A percentile compares a stretch with the other conserved stretches of the same genome.
phyloP scores from a whole-genome alignment of 2,888 invertebrate genomes.

The Trissolcus japonicus region DNA sequence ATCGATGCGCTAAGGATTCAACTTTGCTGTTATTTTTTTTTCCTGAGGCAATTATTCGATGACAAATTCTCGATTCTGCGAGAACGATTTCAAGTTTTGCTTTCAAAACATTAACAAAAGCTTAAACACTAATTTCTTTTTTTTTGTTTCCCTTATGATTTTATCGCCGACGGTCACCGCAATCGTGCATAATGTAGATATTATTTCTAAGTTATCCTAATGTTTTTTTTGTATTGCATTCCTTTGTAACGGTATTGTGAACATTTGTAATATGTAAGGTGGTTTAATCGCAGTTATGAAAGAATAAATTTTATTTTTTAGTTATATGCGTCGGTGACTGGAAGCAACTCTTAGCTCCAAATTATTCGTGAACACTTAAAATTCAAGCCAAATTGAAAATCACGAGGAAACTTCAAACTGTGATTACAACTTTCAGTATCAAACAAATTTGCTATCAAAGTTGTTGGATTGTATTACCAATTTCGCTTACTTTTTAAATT shows the following conservation, averaged over 20 bases:
- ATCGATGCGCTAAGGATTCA: slow-evolving; percentile 14
- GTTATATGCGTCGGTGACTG: slow-evolving; percentile 50
- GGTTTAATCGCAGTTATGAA: slow-evolving; percentile 40
- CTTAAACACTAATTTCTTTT: slow-evolving; percentile 1
- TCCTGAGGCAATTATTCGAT: slow-evolving; percentile 44
- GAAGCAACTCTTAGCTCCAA: slow-evolving; percentile 22
- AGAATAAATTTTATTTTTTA: slow-evolving; percentile 44
- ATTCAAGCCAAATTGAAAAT: slow-evolving; percentile 12
- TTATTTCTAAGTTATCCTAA: slow-evolving; percentile 38
- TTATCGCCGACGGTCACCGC: slow-evolving; percentile 46
- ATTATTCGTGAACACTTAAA: slow-evolving; percentile 6
- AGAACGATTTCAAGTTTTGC: slow-evolving; percentile 44
- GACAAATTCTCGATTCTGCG: slow-evolving; percentile 60
- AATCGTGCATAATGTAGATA: slow-evolving; percentile 54
- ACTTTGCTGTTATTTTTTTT: slow-evolving; percentile 42
- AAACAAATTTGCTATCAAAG: not conserved
- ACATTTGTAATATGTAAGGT: slow-evolving; percentile 33
- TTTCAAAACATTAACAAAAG: slow-evolving; percentile 20
- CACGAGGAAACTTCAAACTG: slow-evolving; percentile 17
- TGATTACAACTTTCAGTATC: slow-evolving; percentile 31
- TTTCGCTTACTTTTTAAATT: slow-evolving; percentile 23
- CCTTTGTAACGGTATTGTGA: slow-evolving; percentile 45
- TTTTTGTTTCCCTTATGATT: slow-evolving; percentile 6
- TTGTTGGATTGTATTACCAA: slow-evolving; percentile 8
- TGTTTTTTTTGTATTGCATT: slow-evolving; percentile 37